Evolutionary conservation across 2,113 vertebrate species (phyloP), one percentile per base, ranked within the genome.

Genomic region (Sinocyclocheilus anophthalmus): DNA sequence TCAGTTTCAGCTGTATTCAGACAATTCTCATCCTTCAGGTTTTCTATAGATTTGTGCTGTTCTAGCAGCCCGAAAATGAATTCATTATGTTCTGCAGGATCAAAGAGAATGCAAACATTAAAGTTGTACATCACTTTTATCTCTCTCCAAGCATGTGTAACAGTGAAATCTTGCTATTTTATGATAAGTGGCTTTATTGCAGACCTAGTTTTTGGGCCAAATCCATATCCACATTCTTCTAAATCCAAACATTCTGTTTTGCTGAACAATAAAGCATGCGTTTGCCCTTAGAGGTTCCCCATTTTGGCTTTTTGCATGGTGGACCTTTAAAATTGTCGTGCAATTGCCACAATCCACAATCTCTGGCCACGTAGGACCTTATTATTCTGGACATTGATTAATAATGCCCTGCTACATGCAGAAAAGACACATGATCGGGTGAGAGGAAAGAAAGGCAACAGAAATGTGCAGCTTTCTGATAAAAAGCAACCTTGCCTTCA

Each of bases 391-490:
- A 92, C 92, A 87, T 89, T 91, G 92, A 94, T 92, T 92, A 94
- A 94, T 94, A 93, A 92, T 91, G 81, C 87, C n/a, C 67, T 45
- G 37, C 67, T n/a, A 81, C 76, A 85, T 86, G 84, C 83, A 89
- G 77, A 80, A 83, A 85, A 87, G 90, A 91, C 90, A 91, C 91
- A 92, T 77, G 76, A 84, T 83, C 89, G 84, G 91, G 87, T 84
- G 88, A 86, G 84, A 55, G 33, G 83, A 81, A 70, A 83, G 84
- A 85, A 89, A 82, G 73, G 85, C 76, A 33, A 81, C 59, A 81
- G 85, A 93, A 94, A 94, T 92, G 88, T 94, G 93, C 85, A 88
- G 89, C 91, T 92, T 93, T 91, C 79, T 91, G 94, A 93, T 94
- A 91, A 92, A 93, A 92, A 90, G n/a, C 61, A 83, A 83, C 81